These are phyloP conservation scores for Parelbella ahira DNA, from an alignment of 2,888 invertebrate species.

Conservation along the genomic window DNA sequence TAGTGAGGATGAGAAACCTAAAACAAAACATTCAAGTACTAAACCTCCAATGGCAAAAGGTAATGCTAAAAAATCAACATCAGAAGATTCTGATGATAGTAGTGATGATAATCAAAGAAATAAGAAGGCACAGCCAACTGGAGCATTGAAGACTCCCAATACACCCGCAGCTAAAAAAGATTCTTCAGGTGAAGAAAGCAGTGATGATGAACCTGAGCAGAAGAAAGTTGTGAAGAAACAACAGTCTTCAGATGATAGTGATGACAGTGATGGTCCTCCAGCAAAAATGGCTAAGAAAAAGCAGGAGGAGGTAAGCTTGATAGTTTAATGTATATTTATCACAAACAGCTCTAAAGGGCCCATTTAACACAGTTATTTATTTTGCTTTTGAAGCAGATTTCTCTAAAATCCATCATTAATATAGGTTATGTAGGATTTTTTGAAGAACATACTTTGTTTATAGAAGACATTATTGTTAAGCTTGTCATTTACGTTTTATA, in stretches of 20 bases:
- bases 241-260: slow-evolving; percentile 53
- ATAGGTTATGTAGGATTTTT: no score
- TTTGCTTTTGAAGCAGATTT: no score
- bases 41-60: slow-evolving; percentile 39
- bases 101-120: slow-evolving; percentile 57
- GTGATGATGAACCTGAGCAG: slow-evolving; percentile 44
- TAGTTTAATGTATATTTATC: no score
- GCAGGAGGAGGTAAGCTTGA: no score
- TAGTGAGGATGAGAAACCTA: slow-evolving; percentile 53
- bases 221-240: slow-evolving; percentile 37
- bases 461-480: no score
- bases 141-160: slow-evolving; percentile 33
- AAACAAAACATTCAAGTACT: slow-evolving; percentile 31
- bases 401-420: no score
- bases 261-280: slow-evolving; percentile 45
- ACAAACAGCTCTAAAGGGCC: no score
- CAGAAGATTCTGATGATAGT: slow-evolving; percentile 47
- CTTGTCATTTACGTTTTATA: no score
- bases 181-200: slow-evolving; percentile 47
- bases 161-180: slow-evolving; percentile 33
- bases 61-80: slow-evolving; percentile 40
- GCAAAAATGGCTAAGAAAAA: slow-evolving; percentile 36
- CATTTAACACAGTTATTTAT: no score
- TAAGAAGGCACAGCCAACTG: slow-evolving; percentile 34
- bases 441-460: no score